These are phyloP conservation scores for Colossoma macropomum DNA, from an alignment of 2,113 vertebrate genomes.

Conservation along the genomic window DNA sequence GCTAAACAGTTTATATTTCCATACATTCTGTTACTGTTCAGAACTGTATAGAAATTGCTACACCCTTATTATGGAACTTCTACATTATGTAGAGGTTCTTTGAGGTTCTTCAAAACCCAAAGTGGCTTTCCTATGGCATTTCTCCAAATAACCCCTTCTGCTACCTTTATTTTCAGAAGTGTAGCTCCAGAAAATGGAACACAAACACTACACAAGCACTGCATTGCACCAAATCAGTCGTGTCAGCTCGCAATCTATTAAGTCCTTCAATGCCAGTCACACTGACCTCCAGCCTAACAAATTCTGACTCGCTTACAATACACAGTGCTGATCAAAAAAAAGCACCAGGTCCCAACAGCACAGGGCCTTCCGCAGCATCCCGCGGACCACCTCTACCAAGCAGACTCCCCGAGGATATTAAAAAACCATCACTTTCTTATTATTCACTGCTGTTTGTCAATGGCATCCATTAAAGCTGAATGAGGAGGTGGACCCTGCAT, in stretches of 20 bases:
- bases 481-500: slow-evolving; percentile 68
- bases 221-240: neutral
- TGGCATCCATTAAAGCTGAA: slow-evolving; percentile 73
- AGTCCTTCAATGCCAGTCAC: slow-evolving; percentile 5
- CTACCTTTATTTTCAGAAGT: neutral
- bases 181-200: neutral
- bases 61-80: too few relatives aligned
- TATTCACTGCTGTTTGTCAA: slow-evolving; percentile 76
- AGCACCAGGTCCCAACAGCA: slow-evolving; percentile 3
- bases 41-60: too few relatives aligned
- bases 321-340: slow-evolving; percentile 20
- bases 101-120: neutral
- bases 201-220: neutral
- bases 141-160: too few relatives aligned
- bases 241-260: slow-evolving; percentile 16
- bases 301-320: slow-evolving; percentile 23
- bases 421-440: slow-evolving; percentile 59
- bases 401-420: slow-evolving; percentile 46
- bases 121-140: too few relatives aligned
- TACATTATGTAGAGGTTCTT: too few relatives aligned
- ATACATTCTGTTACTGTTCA: too few relatives aligned
- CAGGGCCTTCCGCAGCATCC: slow-evolving; percentile 25
- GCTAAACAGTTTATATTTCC: too few relatives aligned
- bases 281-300: slow-evolving; percentile 27
- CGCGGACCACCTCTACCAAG: slow-evolving; percentile 21